phyloP scores from a whole-genome alignment of 2,888 invertebrate species.

The Ophion costatus region DNA sequence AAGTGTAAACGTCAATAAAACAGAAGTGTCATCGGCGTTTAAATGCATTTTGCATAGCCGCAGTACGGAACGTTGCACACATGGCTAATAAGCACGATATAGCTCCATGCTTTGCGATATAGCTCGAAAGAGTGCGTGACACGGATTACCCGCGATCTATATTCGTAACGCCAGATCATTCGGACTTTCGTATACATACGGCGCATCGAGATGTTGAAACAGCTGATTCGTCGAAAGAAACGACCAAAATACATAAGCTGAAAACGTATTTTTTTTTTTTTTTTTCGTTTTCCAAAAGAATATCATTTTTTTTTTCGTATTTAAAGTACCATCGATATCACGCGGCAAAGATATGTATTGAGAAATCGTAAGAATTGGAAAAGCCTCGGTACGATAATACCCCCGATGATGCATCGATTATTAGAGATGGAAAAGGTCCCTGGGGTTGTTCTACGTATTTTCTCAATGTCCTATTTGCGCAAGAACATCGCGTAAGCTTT shows the following conservation, averaged over 20 bases:
- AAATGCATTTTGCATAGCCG: constrained; percentile 42
- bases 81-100: constrained; percentile 20
- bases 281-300: background rate
- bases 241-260: constrained; percentile 26
- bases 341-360: constrained; percentile 5
- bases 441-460: constrained; percentile 35
- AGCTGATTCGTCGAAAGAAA: constrained; percentile 57
- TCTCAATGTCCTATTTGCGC: constrained; percentile 6
- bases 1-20: constrained; percentile 24
- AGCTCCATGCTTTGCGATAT: constrained; percentile 1
- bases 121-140: constrained; percentile 51
- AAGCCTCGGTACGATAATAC: constrained; percentile 25
- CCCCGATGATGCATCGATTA: constrained; percentile 31
- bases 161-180: constrained; percentile 67
- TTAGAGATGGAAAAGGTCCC: constrained; percentile 27
- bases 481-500: background rate
- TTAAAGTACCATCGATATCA: background rate
- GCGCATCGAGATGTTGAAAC: constrained; percentile 56
- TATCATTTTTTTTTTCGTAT: constrained; percentile 10
- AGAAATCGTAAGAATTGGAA: constrained; percentile 22
- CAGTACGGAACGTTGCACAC: constrained; percentile 1
- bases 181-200: constrained; percentile 34
- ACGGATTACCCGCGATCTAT: constrained; percentile 68
- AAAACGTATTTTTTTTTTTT: background rate
- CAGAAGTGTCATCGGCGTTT: constrained; percentile 30